Evolutionary conservation across 2,888 invertebrate genomes (phyloP).

Genomic region (Leucozona laternaria): DNA sequence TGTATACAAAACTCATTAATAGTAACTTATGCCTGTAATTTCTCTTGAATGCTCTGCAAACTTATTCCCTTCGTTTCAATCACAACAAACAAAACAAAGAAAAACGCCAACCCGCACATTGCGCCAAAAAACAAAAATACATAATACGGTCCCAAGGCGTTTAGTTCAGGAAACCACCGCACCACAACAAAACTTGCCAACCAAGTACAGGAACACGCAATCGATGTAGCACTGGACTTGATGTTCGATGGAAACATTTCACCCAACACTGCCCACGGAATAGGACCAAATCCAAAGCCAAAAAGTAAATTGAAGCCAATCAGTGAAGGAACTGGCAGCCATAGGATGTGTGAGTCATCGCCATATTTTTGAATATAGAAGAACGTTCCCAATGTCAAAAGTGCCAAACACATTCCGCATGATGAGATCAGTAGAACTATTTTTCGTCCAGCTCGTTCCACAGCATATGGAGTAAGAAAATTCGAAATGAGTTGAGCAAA

Average conservation of each 20-base stretch:
- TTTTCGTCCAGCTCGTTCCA: constrained; percentile 90
- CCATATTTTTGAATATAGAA: constrained; percentile 85
- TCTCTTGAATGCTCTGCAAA: constrained; percentile 91
- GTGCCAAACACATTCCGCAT: constrained; percentile 87
- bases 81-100: constrained; percentile 85
- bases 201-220: constrained; percentile 92
- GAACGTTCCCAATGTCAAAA: constrained; percentile 86
- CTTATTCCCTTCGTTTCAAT: constrained; percentile 94
- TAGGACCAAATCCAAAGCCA: constrained; percentile 90
- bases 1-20: no score
- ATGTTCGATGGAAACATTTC: constrained; percentile 85
- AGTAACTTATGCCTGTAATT: constrained; percentile 85
- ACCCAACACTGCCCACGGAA: constrained; percentile 92
- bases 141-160: constrained; percentile 86
- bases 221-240: constrained; percentile 88
- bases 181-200: constrained; percentile 89
- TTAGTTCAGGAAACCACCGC: constrained; percentile 87
- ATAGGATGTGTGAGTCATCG: constrained; percentile 84
- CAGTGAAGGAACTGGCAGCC: constrained; percentile 89
- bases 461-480: constrained; percentile 88
- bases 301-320: constrained; percentile 90
- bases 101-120: constrained; percentile 86
- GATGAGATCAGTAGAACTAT: constrained; percentile 89
- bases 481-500: constrained; percentile 90
- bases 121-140: constrained; percentile 90